A percentile compares a stretch with the other conserved stretches of the same genome.
These are phyloP conservation scores for Scaptodrosophila latifasciaeformis DNA, from an alignment of 2,888 invertebrate species.

Conservation along the genomic window DNA sequence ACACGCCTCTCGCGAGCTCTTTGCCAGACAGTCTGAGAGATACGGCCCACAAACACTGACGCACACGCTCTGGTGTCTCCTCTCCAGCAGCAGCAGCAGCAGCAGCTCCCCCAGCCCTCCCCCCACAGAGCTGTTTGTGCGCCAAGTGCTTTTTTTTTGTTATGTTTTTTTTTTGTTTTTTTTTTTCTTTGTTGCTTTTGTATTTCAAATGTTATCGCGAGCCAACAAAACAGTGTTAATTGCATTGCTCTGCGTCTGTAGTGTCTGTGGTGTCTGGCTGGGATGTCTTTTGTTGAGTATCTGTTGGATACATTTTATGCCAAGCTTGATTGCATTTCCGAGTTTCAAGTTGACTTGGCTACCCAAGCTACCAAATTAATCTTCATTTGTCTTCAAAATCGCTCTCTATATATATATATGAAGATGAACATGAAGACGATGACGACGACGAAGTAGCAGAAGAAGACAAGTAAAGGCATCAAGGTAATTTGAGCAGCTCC, in stretches of 20 bases:
- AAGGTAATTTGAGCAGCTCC: slow-evolving; percentile 40
- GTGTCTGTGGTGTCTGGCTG: background rate
- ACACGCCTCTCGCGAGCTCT: slow-evolving; percentile 61
- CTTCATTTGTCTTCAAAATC: slow-evolving; percentile 25
- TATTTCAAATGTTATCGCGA: slow-evolving; percentile 34
- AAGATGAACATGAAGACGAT: no score
- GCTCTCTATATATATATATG: no score
- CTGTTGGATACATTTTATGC: slow-evolving; percentile 36
- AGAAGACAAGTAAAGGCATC: no score
- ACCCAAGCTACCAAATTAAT: slow-evolving; percentile 29
- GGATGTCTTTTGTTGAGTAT: slow-evolving; percentile 9
- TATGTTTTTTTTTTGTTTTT: slow-evolving; percentile 5
- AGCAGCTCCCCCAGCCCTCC: background rate
- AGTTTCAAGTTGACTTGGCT: background rate
- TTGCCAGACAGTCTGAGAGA: slow-evolving; percentile 56
- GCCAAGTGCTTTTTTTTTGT: slow-evolving; percentile 3
- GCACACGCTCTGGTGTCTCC: slow-evolving; percentile 22
- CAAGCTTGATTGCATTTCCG: slow-evolving; percentile 18
- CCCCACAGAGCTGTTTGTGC: background rate
- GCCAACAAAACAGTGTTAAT: slow-evolving; percentile 48
- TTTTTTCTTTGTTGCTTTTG: slow-evolving; percentile 23
- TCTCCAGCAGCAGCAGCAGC: slow-evolving; percentile 14
- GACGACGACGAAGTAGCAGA: no score
- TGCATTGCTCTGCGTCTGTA: slow-evolving; percentile 28
- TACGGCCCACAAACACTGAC: slow-evolving; percentile 29